Evolutionary conservation across 2,113 vertebrate species (phyloP), one percentile per base, ranked within the genome.

Genomic region (Crocuta crocuta): DNA sequence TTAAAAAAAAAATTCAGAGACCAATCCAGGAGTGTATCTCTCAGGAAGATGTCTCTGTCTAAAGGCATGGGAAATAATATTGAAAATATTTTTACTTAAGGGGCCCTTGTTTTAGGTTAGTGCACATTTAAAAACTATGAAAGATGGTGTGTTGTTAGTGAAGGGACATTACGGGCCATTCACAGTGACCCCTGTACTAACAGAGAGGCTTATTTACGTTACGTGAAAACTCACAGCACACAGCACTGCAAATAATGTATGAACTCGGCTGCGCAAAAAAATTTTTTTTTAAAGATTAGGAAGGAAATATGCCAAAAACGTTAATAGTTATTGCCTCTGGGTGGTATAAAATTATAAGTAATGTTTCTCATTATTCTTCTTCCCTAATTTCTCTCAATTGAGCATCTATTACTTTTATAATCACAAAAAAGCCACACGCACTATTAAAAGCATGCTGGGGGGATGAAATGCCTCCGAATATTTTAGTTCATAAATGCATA

Each of bases 401-500:
- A 4, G 0, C 35, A 86, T 93, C 81, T 96, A 92, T 79, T 89
- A 92, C 82, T 97, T 87, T 80, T 87, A 95, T 83, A 94, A 96
- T 79, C 81, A 93, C 26, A 78, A 26, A 78, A 43, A 90, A 81
- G 24, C 11, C 12, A 61, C 10, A 68, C 5, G 63, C 13, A 24
- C 53, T 94, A 95, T 91, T 89, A 86, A 95, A 97, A 97, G 94
- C 73, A 93, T 65, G 71, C 91, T 95, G 50, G 16, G 33, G 81
- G 95, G 91, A 85, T 94, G 87, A 98, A 96, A 97, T 97, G 89
- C 97, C 48, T 97, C 86, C 81, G 80, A 97, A 94, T 97, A 97
- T 97, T 98, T 98, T 94, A 93, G 87, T 96, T 98, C 89, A 96
- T 91, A 98, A 98, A 98, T 48, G 45, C 55, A n/a, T 58, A 96